A percentile compares a stretch with the other conserved stretches of the same genome.
phyloP scores from a whole-genome alignment of 2,888 invertebrate species.

The Eupithecia insigniata region DNA sequence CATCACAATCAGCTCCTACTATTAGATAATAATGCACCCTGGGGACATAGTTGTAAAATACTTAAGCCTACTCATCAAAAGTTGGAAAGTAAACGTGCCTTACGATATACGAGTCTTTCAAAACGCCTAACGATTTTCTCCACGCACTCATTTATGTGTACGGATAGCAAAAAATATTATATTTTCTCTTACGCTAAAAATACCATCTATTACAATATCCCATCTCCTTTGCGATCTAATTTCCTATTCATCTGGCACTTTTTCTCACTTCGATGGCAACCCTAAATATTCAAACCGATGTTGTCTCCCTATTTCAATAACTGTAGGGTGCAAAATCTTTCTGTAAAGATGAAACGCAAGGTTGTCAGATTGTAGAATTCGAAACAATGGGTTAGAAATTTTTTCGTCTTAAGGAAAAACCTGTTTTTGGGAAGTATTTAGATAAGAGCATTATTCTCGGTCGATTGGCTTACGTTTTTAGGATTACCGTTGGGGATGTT shows the following conservation, averaged over 20 bases:
- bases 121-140: slow-evolving; percentile 26
- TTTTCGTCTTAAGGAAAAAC: slow-evolving; percentile 55
- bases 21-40: background rate
- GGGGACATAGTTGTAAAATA: background rate
- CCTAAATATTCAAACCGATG: slow-evolving; percentile 41
- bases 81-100: background rate
- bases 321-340: slow-evolving; percentile 43
- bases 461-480: slow-evolving; percentile 62
- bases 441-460: slow-evolving; percentile 71
- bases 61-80: background rate
- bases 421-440: slow-evolving; percentile 62
- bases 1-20: background rate
- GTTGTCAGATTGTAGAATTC: slow-evolving; percentile 54
- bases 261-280: slow-evolving; percentile 53
- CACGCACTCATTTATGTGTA: slow-evolving; percentile 28
- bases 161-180: slow-evolving; percentile 31
- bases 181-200: slow-evolving; percentile 53
- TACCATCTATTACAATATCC: slow-evolving; percentile 69
- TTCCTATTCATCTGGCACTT: slow-evolving; percentile 72
- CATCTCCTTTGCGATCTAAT: slow-evolving; percentile 69
- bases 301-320: slow-evolving; percentile 36
- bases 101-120: background rate
- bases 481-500: slow-evolving; percentile 51
- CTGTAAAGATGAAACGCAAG: slow-evolving; percentile 26
- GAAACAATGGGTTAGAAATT: slow-evolving; percentile 62